Evolutionary conservation across 2,888 invertebrate genomes (phyloP).

Genomic region (Galerucella calmariensis): DNA sequence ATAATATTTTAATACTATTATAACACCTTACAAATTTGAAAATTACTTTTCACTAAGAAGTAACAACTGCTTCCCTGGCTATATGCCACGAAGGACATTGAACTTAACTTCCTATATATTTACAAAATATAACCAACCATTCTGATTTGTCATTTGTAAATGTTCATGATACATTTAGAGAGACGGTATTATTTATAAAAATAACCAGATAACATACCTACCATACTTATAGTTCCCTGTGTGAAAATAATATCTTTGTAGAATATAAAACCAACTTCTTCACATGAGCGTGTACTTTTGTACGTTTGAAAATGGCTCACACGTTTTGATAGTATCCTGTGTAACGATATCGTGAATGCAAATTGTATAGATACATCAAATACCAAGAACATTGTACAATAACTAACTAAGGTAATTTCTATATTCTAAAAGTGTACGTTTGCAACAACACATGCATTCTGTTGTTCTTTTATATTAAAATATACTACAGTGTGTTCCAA

Average conservation of each 20-base stretch:
- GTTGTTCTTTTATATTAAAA: not conserved
- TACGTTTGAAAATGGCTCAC: not conserved
- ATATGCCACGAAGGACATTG: too few relatives aligned
- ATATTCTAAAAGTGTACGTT: constrained; percentile 5
- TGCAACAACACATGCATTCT: not conserved
- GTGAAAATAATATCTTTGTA: constrained; percentile 4
- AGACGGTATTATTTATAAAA: too few relatives aligned
- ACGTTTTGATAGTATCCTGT: constrained; percentile 5
- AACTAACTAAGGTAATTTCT: not conserved
- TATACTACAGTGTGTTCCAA: not conserved
- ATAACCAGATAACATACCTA: not conserved
- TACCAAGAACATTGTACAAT: not conserved
- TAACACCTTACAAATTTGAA: too few relatives aligned
- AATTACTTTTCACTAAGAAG: too few relatives aligned
- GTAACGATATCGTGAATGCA: not conserved
- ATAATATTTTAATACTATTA: too few relatives aligned
- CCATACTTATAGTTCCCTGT: not conserved
- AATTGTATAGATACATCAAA: not conserved
- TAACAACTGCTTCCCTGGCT: too few relatives aligned
- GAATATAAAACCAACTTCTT: not conserved
- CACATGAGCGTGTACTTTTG: not conserved
- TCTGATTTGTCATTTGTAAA: too few relatives aligned
- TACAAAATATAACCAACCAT: too few relatives aligned
- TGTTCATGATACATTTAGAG: too few relatives aligned
- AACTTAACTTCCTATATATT: too few relatives aligned